Evolutionary conservation across 2,113 vertebrate genomes (phyloP).

Genomic region (Ceyx margarethae): DNA sequence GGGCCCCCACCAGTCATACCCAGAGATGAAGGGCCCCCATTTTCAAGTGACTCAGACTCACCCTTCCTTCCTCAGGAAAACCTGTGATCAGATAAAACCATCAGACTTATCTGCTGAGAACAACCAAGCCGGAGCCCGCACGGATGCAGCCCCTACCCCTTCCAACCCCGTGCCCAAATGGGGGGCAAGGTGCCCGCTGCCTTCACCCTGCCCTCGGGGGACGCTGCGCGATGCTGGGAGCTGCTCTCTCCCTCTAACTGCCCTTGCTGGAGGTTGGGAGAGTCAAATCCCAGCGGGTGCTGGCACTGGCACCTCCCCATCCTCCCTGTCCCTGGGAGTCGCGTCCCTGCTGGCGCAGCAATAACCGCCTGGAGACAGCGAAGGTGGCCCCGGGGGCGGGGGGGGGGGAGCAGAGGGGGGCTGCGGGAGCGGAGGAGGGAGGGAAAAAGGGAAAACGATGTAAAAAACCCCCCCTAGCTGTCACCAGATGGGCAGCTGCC

Average conservation of each 20-base stretch:
- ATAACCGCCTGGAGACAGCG: background rate
- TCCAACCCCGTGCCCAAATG: slow-evolving; percentile 3
- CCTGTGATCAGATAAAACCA: slow-evolving; percentile 77
- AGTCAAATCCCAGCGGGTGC: background rate
- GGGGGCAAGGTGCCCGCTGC: background rate
- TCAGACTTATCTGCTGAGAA: slow-evolving; percentile 65
- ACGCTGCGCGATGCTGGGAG: background rate
- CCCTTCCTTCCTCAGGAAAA: slow-evolving; percentile 84
- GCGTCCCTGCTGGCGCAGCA: background rate
- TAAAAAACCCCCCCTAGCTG: background rate
- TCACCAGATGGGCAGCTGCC: slow-evolving; percentile 44
- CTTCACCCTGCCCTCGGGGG: background rate
- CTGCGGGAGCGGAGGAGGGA: background rate
- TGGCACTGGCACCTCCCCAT: background rate
- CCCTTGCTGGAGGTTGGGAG: background rate
- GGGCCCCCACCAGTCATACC: slow-evolving; percentile 34
- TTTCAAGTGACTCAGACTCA: slow-evolving; percentile 69
- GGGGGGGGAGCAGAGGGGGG: background rate
- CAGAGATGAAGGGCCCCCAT: slow-evolving; percentile 64
- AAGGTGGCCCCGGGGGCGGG: background rate
- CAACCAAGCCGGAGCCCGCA: slow-evolving; percentile 65
- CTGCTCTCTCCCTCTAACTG: background rate
- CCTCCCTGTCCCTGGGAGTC: background rate
- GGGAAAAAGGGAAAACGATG: background rate
- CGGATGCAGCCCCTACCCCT: slow-evolving; percentile 58